Evolutionary conservation across 2,888 invertebrate genomes (phyloP).

Genomic region (Cyaniris semiargus): DNA sequence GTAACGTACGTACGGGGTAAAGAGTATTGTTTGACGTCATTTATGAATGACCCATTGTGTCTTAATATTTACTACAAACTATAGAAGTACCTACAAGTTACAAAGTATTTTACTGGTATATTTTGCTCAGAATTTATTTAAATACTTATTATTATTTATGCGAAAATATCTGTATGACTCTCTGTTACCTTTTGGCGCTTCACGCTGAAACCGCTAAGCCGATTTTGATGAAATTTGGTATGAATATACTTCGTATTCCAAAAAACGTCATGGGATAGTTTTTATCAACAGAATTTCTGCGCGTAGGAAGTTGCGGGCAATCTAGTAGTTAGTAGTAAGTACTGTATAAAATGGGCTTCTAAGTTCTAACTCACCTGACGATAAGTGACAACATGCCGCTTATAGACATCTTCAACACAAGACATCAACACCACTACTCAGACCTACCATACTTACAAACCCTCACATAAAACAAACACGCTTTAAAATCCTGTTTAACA

Average conservation of each 20-base stretch:
- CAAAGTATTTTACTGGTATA: background rate
- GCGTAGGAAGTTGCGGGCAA: too few species aligned
- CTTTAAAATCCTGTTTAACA: background rate
- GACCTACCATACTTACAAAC: background rate
- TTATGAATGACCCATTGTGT: background rate
- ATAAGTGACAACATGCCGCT: background rate
- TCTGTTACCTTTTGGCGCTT: background rate
- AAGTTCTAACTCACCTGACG: background rate
- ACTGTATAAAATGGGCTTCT: background rate
- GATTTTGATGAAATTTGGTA: background rate
- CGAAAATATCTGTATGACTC: background rate
- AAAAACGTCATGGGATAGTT: too few species aligned
- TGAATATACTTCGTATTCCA: too few species aligned
- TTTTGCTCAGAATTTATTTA: background rate
- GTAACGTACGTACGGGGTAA: background rate
- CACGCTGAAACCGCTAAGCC: background rate
- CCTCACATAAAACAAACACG: background rate
- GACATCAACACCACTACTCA: background rate
- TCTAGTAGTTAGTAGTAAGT: too few species aligned
- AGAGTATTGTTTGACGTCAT: background rate
- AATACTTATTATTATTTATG: background rate
- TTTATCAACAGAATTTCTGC: too few species aligned
- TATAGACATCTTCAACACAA: constrained; percentile 8
- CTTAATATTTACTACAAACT: background rate
- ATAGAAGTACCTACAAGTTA: background rate